phyloP scores from a whole-genome alignment of 2,797 vertebrate species.

The Danio albolineatus region DNA sequence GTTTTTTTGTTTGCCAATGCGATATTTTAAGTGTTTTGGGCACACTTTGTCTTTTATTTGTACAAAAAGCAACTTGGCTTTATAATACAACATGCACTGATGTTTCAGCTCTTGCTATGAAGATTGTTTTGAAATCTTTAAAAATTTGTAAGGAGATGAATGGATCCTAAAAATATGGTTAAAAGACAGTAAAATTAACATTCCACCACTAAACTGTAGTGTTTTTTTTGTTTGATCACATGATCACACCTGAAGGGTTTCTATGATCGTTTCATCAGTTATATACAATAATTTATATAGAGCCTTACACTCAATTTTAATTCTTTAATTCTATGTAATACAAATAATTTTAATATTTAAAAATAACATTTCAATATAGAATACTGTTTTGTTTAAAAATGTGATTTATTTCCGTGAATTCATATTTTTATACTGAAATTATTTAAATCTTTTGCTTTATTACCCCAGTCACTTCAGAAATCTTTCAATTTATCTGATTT shows the following conservation, averaged over 20 bases:
- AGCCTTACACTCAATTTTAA: too few species aligned
- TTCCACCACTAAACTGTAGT: conserved; percentile 66
- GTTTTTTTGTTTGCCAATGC: conserved; percentile 25
- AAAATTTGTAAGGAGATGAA: conserved; percentile 46
- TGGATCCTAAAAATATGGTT: conserved; percentile 65
- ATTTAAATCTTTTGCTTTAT: too few species aligned
- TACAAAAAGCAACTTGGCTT: conserved; percentile 18
- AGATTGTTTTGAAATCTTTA: conserved; percentile 2
- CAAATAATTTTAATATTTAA: too few species aligned
- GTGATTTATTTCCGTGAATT: too few species aligned
- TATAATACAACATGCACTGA: conserved; percentile 58
- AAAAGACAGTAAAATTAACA: conserved; percentile 78
- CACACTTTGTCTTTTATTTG: conserved; percentile 23
- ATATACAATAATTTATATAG: too few species aligned
- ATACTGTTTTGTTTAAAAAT: too few species aligned
- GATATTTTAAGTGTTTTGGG: conserved; percentile 40
- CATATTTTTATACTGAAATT: too few species aligned
- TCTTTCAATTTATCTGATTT: too few species aligned
- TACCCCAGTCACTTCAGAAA: too few species aligned
- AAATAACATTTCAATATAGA: too few species aligned
- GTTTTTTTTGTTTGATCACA: neutral
- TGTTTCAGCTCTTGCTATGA: conserved; percentile 45
- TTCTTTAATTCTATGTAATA: too few species aligned
- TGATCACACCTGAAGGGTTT: too few species aligned
- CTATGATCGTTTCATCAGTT: neutral